Conservation (phyloP, 2,888 invertebrate genomes). For the Scotopteryx bipunctaria region DNA sequence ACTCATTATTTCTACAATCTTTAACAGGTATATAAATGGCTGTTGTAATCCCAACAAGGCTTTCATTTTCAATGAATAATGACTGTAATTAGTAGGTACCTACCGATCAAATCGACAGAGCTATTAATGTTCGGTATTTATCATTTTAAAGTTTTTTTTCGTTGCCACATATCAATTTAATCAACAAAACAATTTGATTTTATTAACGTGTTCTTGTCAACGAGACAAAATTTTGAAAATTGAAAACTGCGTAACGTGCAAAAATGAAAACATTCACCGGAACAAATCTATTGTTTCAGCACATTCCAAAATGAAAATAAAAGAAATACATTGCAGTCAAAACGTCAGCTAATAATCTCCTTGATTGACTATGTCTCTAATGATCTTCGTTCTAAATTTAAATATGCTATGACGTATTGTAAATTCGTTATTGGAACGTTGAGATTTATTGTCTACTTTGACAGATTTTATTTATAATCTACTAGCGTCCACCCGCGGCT, state of each 20-base stretch:
- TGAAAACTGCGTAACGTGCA: too few relatives aligned
- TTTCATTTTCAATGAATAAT: conserved; percentile 33
- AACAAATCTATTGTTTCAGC: too few relatives aligned
- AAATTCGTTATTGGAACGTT: conserved; percentile 8
- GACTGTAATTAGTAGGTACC: conserved; percentile 36
- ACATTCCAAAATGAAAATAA: too few relatives aligned
- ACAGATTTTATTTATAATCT: conserved; percentile 8
- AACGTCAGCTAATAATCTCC: conserved; percentile 19
- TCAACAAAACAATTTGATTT: too few relatives aligned
- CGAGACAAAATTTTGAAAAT: too few relatives aligned
- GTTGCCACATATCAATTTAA: too few relatives aligned
- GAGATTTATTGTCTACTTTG: conserved; percentile 6
- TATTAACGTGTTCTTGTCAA: too few relatives aligned
- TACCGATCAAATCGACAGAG: conserved; percentile 30
- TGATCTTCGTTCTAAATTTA: conserved; percentile 20
- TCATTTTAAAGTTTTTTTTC: too few relatives aligned
- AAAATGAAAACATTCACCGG: too few relatives aligned
- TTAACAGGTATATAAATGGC: conserved; percentile 15
- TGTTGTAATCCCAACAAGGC: conserved; percentile 21
- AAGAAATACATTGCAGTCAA: too few relatives aligned
- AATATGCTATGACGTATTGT: conserved; percentile 11
- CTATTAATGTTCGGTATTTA: conserved; percentile 15
- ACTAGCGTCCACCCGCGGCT: conserved; percentile 1
- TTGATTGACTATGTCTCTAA: conserved; percentile 31
- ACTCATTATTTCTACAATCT: conserved; percentile 15